Evolutionary conservation across 2,797 vertebrate species (phyloP).

Genomic region (Scleropages formosus): DNA sequence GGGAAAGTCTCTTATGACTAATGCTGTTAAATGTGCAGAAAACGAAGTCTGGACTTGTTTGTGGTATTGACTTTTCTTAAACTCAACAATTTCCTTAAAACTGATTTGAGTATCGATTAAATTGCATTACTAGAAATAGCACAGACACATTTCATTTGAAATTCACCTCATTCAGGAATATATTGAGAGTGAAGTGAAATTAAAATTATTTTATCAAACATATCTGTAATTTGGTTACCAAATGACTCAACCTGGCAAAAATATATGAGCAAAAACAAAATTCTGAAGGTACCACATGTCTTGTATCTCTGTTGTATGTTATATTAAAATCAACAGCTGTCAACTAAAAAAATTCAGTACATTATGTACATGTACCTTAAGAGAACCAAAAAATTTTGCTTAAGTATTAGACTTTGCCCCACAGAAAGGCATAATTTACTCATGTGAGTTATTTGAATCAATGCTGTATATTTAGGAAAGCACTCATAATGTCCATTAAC

Average conservation of each 20-base stretch:
- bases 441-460: too few species aligned
- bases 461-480: too few species aligned
- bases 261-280: conserved; percentile 36
- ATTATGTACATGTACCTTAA: conserved; percentile 61
- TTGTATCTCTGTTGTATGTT: conserved; percentile 56
- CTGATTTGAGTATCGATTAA: conserved; percentile 1
- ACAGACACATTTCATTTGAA: neutral
- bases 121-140: conserved; percentile 10
- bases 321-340: conserved; percentile 65
- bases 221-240: conserved; percentile 8
- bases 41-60: neutral
- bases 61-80: neutral
- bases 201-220: neutral
- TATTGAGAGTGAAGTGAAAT: neutral
- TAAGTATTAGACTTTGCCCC: too few species aligned
- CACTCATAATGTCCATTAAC: neutral
- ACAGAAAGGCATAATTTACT: too few species aligned
- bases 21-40: neutral
- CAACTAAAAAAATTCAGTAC: conserved; percentile 18
- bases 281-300: conserved; percentile 59
- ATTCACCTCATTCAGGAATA: neutral
- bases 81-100: neutral
- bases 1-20: neutral
- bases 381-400: conserved; percentile 35
- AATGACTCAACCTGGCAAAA: neutral